These are phyloP conservation scores for Spheniscus humboldti DNA, from an alignment of 2,797 vertebrate genomes.

Conservation along the genomic window DNA sequence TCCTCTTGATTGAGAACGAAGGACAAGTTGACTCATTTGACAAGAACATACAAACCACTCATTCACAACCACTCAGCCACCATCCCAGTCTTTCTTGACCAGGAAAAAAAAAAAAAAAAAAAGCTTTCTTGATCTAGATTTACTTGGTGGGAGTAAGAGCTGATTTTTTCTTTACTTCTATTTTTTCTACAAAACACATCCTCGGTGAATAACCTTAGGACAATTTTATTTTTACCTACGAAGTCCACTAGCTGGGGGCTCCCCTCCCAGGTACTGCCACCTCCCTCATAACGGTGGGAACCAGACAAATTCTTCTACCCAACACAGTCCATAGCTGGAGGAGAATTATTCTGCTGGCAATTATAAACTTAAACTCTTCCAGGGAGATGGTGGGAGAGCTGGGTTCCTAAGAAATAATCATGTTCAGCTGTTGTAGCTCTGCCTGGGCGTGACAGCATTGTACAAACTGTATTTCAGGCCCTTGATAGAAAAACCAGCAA, in stretches of 20 bases:
- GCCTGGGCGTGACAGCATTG: neutral
- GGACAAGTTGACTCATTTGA: neutral
- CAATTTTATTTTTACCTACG: neutral
- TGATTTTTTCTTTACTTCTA: neutral
- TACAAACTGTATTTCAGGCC: neutral
- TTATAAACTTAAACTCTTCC: neutral
- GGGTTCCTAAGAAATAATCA: neutral
- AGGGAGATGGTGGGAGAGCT: neutral
- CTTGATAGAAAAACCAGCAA: neutral
- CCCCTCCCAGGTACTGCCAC: neutral
- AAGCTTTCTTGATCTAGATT: neutral
- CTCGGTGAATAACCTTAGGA: neutral
- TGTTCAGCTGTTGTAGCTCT: neutral
- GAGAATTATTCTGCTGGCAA: neutral
- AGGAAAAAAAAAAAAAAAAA: neutral
- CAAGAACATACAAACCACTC: neutral
- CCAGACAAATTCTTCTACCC: neutral
- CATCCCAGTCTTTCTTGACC: neutral
- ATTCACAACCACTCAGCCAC: neutral
- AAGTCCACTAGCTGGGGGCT: neutral
- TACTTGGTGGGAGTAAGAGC: neutral
- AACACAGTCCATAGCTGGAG: neutral
- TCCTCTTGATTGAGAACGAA: neutral
- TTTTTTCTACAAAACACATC: neutral
- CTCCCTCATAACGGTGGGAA: neutral